Conservation (phyloP, 2,888 invertebrate genomes). For the Tortrix viridana region DNA sequence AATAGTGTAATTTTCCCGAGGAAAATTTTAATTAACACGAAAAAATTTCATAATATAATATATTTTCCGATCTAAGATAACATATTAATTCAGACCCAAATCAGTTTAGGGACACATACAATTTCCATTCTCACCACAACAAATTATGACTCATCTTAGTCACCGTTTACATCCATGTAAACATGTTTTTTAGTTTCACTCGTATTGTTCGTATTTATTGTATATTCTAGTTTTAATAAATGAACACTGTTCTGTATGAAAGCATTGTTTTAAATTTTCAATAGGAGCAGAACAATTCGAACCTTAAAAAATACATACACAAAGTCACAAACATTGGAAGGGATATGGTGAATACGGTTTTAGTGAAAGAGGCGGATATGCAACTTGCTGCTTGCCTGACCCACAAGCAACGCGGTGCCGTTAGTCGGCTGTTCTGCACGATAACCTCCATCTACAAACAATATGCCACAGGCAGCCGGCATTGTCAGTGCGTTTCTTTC, state of each 20-base stretch:
- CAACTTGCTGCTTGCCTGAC: slow-evolving; percentile 55
- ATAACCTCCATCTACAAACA: slow-evolving; percentile 37
- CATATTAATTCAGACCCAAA: no score
- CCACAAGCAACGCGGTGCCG: slow-evolving; percentile 51
- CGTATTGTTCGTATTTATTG: slow-evolving; percentile 6
- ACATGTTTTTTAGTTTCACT: slow-evolving; percentile 25
- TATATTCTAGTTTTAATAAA: background rate
- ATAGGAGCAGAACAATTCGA: background rate
- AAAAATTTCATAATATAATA: no score
- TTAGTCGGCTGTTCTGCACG: slow-evolving; percentile 45
- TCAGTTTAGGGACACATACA: background rate
- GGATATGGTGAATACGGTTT: background rate
- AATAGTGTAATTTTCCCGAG: no score
- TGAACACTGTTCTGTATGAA: background rate
- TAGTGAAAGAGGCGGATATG: slow-evolving; percentile 54
- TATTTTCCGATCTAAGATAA: no score
- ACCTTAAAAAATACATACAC: background rate
- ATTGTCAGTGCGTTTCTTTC: slow-evolving; percentile 29
- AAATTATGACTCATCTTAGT: slow-evolving; percentile 23
- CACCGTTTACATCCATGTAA: slow-evolving; percentile 13
- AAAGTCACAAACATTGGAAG: background rate
- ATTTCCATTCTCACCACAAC: background rate
- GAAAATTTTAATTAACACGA: no score
- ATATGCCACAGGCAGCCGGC: slow-evolving; percentile 19
- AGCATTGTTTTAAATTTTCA: background rate